phyloP scores from a whole-genome alignment of 1,140 invertebrate species.

The Pomacea maculata region DNA sequence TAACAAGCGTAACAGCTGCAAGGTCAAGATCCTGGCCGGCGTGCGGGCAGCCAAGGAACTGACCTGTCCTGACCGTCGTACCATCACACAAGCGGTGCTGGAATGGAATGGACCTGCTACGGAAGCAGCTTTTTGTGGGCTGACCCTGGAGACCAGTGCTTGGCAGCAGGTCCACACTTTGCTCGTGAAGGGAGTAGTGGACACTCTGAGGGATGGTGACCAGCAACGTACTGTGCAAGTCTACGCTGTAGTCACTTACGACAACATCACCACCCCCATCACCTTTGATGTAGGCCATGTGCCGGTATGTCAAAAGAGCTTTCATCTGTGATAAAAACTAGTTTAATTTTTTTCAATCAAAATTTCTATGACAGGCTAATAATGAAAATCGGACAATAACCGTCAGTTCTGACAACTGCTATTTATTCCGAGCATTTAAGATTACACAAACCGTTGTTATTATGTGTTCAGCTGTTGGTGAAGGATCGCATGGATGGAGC shows the following conservation, averaged over 20 bases:
- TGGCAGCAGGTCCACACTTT: conserved; percentile 25
- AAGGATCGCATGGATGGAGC: conserved; percentile 39
- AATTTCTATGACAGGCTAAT: too few relatives aligned
- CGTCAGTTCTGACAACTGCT: too few relatives aligned
- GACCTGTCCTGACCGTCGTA: conserved; percentile 36
- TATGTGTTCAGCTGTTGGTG: conserved; percentile 35
- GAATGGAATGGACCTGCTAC: conserved; percentile 9
- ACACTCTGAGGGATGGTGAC: conserved; percentile 38
- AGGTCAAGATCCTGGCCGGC: conserved; percentile 23
- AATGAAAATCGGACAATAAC: too few relatives aligned
- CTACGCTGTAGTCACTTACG: conserved; percentile 11
- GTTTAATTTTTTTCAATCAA: too few relatives aligned
- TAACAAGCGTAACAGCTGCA: conserved; percentile 26
- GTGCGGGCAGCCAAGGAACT: conserved; percentile 30
- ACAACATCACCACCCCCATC: conserved; percentile 3
- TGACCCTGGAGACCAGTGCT: conserved; percentile 15
- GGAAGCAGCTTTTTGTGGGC: conserved; percentile 31
- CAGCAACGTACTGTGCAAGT: conserved; percentile 31
- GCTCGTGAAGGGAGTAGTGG: conserved; percentile 36
- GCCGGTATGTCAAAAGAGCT: conserved; percentile 18
- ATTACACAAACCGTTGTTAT: too few relatives aligned
- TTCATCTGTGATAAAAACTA: background rate
- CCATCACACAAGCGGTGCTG: conserved; percentile 44
- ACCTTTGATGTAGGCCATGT: conserved; percentile 27
- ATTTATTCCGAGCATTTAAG: too few relatives aligned